Evolutionary conservation across 2,113 vertebrate species (phyloP), one percentile per base, ranked within the genome.

Genomic region (Illadopsis cleaveri): DNA sequence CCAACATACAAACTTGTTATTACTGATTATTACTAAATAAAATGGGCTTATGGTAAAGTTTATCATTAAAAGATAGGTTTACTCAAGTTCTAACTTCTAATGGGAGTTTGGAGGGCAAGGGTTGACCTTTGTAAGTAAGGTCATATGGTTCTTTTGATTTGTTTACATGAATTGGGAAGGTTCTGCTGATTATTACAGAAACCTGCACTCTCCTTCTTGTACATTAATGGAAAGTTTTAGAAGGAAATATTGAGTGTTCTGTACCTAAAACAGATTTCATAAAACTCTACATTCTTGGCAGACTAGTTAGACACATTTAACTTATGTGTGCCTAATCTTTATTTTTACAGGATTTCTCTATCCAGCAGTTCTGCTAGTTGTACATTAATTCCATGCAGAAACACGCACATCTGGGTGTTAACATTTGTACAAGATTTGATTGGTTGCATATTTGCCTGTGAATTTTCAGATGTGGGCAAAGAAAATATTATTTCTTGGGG

Each of bases 321-420:
- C 19, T 91, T 95, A 92, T 61, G n/a, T 72, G 68, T 75, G 85
- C 56, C 37, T 93, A 96, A 93, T 95, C 68, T 90, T 79, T 77
- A 84, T 90, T 96, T 96, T 96, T 93, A 94, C 47, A 64, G 56
- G 80, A 93, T 75, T 93, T 90, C 60, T 84, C 82, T 89, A 4
- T 94, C 92, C 92, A 92, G 79, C 82, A 82, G 30, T 83, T 95
- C 90, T 95, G 82, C 60, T 96, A 42, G 68, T 57, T 91, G 42
- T 71, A 89, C 72, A 95, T 83, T 84, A 64, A 90, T 92, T 96
- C 51, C 80, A 53, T 65, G 54, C 72, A 91, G 57, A 94, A 96
- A 92, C 51, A 73, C n/a, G 79, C 54, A 56, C 85, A 92, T 92
- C 85, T 96, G 96, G 56, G 85, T 94, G 85, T 81, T 94, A 96